Evolutionary conservation across 2,888 invertebrate species (phyloP), one percentile per base, ranked within the genome.

Genomic region (Deroplatys truncata): DNA sequence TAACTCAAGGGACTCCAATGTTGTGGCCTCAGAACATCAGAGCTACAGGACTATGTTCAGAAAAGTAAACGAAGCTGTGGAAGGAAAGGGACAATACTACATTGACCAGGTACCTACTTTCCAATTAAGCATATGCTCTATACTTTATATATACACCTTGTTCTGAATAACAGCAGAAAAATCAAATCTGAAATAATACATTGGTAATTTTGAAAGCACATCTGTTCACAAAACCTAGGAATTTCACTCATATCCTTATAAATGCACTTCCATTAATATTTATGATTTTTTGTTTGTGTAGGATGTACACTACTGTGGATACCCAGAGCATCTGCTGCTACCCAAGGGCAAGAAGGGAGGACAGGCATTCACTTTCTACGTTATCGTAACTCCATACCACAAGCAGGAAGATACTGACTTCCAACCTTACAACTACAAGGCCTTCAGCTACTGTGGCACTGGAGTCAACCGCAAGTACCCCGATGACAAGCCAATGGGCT

Each of bases 271-370:
- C 9, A 15, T 20, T 72, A 8, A n/a, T 8, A 20, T 49, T 0
- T 13, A 56, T 43, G 16, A 13, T 43, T n/a, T n/a, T n/a, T n/a
- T 28, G 29, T 83, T 13, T 31, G 29, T 84, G 28, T 85, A 90
- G 89, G 88, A 31, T 88, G 89, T 84, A 92, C 94, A 94, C 86
- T 94, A 96, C 92, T 96, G 95, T 91, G 96, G 96, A 88, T 96
- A 96, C 94, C 97, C 97, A 7, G 94, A 95, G 43, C 96, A 97
- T 91, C 94, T 97, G 84, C 92, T 97, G 84, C 93, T 97, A 88
- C 97, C 97, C 85, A 96, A 94, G 92, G 97, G 97, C 92, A 95
- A 93, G 91, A 93, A 94, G 89, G 95, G 95, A 90, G 97, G 97
- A 88, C 94, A 96, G 93, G 94, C 95, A 43, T 95, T 95, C 94